Base-by-base conservation (phyloP, 1,140 invertebrate genomes). In the Drosophila sucinea region DNA sequence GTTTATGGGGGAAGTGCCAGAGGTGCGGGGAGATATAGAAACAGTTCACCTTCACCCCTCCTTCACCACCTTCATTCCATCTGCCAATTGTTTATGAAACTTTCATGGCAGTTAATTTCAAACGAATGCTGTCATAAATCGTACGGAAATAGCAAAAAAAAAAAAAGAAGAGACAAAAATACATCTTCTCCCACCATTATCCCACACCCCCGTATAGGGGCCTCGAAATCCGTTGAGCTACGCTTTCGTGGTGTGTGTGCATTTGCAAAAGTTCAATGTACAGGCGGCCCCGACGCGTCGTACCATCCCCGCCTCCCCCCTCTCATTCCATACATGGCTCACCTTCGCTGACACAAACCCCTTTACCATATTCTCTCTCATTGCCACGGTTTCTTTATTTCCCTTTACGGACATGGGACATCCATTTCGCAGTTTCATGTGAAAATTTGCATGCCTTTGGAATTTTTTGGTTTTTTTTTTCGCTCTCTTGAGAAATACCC, bases 21-120 rank as follows among this genome's bases (percentile, higher is more conserved):
- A 11, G 35, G 0, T 7, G 8, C 7, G 7, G 3, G 35, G 10
- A 3, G 30, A 2, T 30, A 4, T 2, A 30, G 30, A 17, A 17
- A 17, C 17, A 17, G 17, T 17, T 17, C 17, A 17, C 17, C 17
- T 17, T 17, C 17, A 23, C n/a, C 44, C 25, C 23, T 54, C 25
- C 61, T 1, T 11, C 17, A 17, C 17, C 17, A 17, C 17, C 17
- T 30, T 32, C 5, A 6, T 55, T 27, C 44, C 35, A 35, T 40
- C 29, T 60, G 57, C 55, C 70, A 69, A 80, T 86, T 76, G 67
- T 82, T 71, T 82, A 78, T 79, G 29, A 86, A 85, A 77, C 61
- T 66, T 78, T 86, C 68, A 74, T 60, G 63, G 67, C 66, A 72
- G 78, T 75, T 73, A 81, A 75, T 78, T 82, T 82, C 62, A 87